A percentile compares a stretch with the other conserved stretches of the same genome.
These are phyloP conservation scores for Andricus quercusramuli DNA, from an alignment of 2,888 invertebrate genomes.

Conservation along the genomic window DNA sequence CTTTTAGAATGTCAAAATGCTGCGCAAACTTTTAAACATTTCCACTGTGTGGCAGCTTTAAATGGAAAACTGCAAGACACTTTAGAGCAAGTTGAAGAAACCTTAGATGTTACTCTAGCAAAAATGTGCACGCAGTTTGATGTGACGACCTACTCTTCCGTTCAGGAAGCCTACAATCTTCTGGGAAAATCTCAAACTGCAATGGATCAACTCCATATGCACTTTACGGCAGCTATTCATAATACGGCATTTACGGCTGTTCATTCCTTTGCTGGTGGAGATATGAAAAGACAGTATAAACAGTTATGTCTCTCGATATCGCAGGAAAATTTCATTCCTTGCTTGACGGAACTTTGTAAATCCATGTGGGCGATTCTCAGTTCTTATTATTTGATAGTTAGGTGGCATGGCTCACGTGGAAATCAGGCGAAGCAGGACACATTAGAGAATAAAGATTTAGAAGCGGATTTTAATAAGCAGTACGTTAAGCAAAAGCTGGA, in stretches of 20 bases:
- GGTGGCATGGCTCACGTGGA: constrained; percentile 85
- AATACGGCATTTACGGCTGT: constrained; percentile 85
- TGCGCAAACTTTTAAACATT: constrained; percentile 91
- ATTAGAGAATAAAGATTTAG: constrained; percentile 81
- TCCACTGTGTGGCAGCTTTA: constrained; percentile 93
- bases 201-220: constrained; percentile 97
- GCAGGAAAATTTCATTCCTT: constrained; percentile 84
- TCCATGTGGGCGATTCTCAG: constrained; percentile 90
- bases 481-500: constrained; percentile 94
- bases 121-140: constrained; percentile 84
- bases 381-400: constrained; percentile 88
- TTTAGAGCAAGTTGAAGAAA: constrained; percentile 93
- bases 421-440: constrained; percentile 45
- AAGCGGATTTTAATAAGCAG: constrained; percentile 85
- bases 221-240: constrained; percentile 95
- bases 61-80: constrained; percentile 94
- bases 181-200: constrained; percentile 95
- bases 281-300: constrained; percentile 87
- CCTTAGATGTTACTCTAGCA: constrained; percentile 91
- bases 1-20: constrained; percentile 93
- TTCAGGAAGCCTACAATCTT: constrained; percentile 92
- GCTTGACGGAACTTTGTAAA: constrained; percentile 92
- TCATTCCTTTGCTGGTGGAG: constrained; percentile 80
- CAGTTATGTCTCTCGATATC: constrained; percentile 86
- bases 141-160: constrained; percentile 87